Conservation (phyloP, 1,140 invertebrate species). For the Lepidurus packardi region DNA sequence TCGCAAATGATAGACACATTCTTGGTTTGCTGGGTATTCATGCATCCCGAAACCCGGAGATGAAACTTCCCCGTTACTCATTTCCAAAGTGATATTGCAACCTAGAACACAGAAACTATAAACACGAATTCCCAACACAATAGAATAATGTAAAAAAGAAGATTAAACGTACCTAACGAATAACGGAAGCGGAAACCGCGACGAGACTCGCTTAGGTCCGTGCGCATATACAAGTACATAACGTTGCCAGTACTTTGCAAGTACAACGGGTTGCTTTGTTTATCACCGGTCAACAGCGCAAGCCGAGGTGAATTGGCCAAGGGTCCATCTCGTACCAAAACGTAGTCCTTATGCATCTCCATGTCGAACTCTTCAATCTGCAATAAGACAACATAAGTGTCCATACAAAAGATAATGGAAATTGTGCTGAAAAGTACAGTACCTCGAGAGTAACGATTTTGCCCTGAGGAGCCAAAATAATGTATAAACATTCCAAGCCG, state of each 20-base stretch:
- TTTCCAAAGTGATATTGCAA: slow-evolving; percentile 58
- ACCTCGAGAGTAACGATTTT: slow-evolving; percentile 80
- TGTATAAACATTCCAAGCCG: slow-evolving; percentile 88
- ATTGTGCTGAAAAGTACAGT: slow-evolving; percentile 35
- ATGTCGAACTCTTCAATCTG: slow-evolving; percentile 82
- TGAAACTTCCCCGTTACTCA: slow-evolving; percentile 72
- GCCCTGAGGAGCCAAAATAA: slow-evolving; percentile 78
- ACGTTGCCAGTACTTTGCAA: slow-evolving; percentile 84
- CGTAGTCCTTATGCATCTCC: slow-evolving; percentile 74
- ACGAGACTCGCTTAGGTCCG: slow-evolving; percentile 75
- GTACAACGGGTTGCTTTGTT: slow-evolving; percentile 69
- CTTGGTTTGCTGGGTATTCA: slow-evolving; percentile 85
- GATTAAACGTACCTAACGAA: slow-evolving; percentile 57
- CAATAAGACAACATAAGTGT: slow-evolving; percentile 29
- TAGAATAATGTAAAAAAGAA: slow-evolving; percentile 27
- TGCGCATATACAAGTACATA: slow-evolving; percentile 87
- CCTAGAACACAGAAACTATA: slow-evolving; percentile 40
- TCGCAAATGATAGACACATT: slow-evolving; percentile 80
- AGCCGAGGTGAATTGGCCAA: slow-evolving; percentile 75
- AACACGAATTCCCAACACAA: neutral
- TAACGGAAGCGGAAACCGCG: slow-evolving; percentile 88
- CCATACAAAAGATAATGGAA: slow-evolving; percentile 26
- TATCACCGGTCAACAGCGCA: slow-evolving; percentile 70
- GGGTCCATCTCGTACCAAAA: slow-evolving; percentile 82
- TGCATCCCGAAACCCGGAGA: slow-evolving; percentile 78